phyloP scores from a whole-genome alignment of 2,888 invertebrate genomes.

The Phragmatobia fuliginosa region DNA sequence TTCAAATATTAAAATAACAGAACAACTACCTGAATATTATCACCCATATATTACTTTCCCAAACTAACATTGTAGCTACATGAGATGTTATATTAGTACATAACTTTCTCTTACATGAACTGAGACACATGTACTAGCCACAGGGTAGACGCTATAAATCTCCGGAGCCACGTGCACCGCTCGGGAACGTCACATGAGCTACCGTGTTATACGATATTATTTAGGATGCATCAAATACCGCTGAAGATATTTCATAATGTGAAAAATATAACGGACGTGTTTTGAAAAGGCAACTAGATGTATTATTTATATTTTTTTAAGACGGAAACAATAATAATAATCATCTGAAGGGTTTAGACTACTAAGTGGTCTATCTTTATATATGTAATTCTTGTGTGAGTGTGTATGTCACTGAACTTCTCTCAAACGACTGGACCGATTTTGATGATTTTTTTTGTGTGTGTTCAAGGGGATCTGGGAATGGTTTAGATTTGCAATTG shows the following conservation, averaged over 20 bases:
- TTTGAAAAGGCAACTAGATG: not conserved
- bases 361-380: not conserved
- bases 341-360: not conserved
- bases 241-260: slow-evolving; percentile 20
- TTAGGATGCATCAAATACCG: slow-evolving; percentile 40
- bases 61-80: slow-evolving; percentile 18
- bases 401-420: too few species aligned
- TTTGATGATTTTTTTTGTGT: too few species aligned
- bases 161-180: slow-evolving; percentile 42
- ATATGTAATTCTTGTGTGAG: too few species aligned
- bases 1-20: not conserved
- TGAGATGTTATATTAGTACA: slow-evolving; percentile 42
- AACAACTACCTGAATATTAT: slow-evolving; percentile 1
- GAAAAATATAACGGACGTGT: slow-evolving; percentile 21
- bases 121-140: slow-evolving; percentile 44
- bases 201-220: slow-evolving; percentile 39
- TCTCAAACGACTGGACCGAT: too few species aligned
- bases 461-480: too few species aligned
- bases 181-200: slow-evolving; percentile 33
- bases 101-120: slow-evolving; percentile 46
- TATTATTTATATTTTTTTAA: not conserved
- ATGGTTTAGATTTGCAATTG: too few species aligned
- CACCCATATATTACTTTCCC: slow-evolving; percentile 4
- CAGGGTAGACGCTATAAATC: slow-evolving; percentile 50
- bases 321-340: not conserved